These are phyloP conservation scores for Apeltes quadracus DNA, from an alignment of 2,113 vertebrate genomes.

Conservation along the genomic window DNA sequence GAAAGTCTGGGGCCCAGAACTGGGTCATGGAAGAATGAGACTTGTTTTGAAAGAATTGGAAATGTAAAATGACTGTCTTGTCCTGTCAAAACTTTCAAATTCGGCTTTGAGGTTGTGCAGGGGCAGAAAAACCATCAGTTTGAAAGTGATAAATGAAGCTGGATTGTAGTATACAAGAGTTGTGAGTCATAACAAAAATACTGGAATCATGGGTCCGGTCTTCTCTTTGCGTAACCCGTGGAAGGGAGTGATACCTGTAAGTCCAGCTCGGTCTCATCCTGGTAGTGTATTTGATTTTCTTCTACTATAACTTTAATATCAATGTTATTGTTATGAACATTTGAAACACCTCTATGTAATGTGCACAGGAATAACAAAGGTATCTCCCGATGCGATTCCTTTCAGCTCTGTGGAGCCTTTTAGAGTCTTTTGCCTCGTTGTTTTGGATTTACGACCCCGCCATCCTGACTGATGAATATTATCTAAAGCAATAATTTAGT, in stretches of 20 bases:
- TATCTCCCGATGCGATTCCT: no score
- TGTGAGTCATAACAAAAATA: slow-evolving; percentile 35
- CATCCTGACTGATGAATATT: not conserved
- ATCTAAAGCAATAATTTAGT: no score
- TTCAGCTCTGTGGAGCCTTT: not conserved
- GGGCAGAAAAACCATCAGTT: not conserved
- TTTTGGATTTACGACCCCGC: not conserved
- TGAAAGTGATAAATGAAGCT: slow-evolving; percentile 27
- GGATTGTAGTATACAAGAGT: slow-evolving; percentile 28
- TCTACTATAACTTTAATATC: not conserved
- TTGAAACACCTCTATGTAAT: not conserved
- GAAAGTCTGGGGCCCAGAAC: slow-evolving; percentile 5
- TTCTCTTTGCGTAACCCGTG: not conserved
- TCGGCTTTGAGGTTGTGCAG: not conserved
- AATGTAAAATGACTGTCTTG: slow-evolving; percentile 21
- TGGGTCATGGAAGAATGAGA: slow-evolving; percentile 11
- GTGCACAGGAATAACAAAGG: no score
- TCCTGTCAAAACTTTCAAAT: slow-evolving; percentile 13
- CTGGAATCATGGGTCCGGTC: not conserved
- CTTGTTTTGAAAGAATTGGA: slow-evolving; percentile 14
- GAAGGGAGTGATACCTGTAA: not conserved
- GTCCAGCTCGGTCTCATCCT: not conserved
- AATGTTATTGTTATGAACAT: not conserved
- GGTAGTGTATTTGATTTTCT: not conserved
- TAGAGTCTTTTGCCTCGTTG: not conserved